Conservation (phyloP, 1,140 invertebrate species). For the Brachionus calyciflorus region DNA sequence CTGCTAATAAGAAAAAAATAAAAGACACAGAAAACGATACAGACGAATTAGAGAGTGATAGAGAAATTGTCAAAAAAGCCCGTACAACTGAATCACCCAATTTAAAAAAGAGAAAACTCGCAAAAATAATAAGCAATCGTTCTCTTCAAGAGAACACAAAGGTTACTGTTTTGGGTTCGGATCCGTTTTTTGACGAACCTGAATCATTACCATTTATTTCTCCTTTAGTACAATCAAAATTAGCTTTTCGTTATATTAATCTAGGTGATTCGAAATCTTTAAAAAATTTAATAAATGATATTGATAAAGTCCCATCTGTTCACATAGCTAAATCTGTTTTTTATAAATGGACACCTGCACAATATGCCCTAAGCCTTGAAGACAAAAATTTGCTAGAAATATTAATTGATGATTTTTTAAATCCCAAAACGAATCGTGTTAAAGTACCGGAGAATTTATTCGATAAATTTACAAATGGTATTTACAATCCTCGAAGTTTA, state of each 20-base stretch:
- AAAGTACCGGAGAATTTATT: slow-evolving; percentile 48
- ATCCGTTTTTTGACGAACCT: slow-evolving; percentile 62
- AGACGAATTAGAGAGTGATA: slow-evolving; percentile 16
- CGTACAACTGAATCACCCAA: slow-evolving; percentile 4
- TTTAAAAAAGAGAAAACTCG: background rate
- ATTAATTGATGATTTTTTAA: slow-evolving; percentile 52
- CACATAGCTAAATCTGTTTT: slow-evolving; percentile 40
- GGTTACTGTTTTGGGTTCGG: slow-evolving; percentile 58
- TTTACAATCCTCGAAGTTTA: slow-evolving; percentile 57
- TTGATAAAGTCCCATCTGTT: slow-evolving; percentile 54
- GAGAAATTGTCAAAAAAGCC: background rate
- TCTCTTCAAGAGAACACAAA: slow-evolving; percentile 51
- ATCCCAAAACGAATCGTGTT: slow-evolving; percentile 52
- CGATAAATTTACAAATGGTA: background rate
- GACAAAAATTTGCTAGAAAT: slow-evolving; percentile 55
- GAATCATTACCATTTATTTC: slow-evolving; percentile 61
- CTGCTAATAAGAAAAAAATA: slow-evolving; percentile 21
- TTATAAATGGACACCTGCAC: slow-evolving; percentile 52
- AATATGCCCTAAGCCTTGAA: slow-evolving; percentile 56
- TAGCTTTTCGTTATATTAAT: slow-evolving; percentile 60
- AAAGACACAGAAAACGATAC: slow-evolving; percentile 4
- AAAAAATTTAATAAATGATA: slow-evolving; percentile 56
- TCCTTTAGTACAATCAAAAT: slow-evolving; percentile 57
- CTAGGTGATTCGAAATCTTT: slow-evolving; percentile 55
- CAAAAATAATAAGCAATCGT: slow-evolving; percentile 25